Evolutionary conservation across 2,113 vertebrate species (phyloP).

Genomic region (Bagarius yarrelli): DNA sequence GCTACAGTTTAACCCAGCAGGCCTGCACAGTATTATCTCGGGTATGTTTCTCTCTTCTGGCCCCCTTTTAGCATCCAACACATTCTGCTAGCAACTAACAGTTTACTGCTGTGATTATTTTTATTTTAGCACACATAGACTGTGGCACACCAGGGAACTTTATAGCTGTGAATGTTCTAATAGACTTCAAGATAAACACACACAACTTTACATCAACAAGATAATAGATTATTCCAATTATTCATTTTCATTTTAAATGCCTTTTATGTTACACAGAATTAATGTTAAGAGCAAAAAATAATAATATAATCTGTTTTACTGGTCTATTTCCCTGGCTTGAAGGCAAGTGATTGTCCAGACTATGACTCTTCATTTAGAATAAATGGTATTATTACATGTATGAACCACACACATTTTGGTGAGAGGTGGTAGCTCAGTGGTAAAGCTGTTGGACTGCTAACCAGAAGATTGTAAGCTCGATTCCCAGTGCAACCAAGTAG

Average conservation of each 20-base stretch:
- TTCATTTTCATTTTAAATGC: background rate
- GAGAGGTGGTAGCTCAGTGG: too few species aligned
- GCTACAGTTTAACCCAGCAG: background rate
- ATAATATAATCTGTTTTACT: background rate
- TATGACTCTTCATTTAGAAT: too few species aligned
- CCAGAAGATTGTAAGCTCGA: too few species aligned
- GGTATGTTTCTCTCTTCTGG: background rate
- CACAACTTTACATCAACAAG: background rate
- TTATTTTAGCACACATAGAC: background rate
- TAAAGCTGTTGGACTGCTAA: too few species aligned
- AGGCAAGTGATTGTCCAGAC: background rate
- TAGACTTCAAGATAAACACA: background rate
- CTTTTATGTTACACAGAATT: background rate
- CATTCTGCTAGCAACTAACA: background rate
- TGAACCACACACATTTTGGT: too few species aligned
- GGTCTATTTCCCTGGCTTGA: background rate
- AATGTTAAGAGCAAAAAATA: background rate
- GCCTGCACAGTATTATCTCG: background rate
- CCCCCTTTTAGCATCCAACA: background rate
- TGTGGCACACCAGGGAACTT: background rate
- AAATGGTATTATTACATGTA: too few species aligned
- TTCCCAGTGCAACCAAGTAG: too few species aligned
- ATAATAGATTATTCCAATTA: background rate
- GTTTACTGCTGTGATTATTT: background rate
- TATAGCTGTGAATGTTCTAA: background rate